Evolutionary conservation across 1,140 invertebrate genomes (phyloP), one percentile per base, ranked within the genome.

Genomic region (Heterodera schachtii): DNA sequence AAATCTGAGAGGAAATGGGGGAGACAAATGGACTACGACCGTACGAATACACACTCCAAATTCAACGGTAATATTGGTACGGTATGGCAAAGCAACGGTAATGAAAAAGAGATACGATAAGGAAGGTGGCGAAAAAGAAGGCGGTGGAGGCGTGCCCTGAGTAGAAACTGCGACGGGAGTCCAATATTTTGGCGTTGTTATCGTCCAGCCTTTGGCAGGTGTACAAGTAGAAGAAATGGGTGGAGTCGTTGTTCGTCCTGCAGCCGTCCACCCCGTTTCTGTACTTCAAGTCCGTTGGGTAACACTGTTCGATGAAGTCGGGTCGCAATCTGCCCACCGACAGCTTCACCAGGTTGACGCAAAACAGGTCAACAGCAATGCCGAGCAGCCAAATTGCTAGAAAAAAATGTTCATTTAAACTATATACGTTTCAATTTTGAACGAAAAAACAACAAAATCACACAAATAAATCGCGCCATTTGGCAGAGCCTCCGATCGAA

Each of bases 71-170:
- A 31, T 31, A 31, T 31, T 31, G 31, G 31, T 31, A 31, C 31
- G 31, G 31, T 31, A 31, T 31, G 31, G 31, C 31, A 31, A 31
- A 31, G 31, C 31, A 31, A 31, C 31, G 31, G 31, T 31, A 52
- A 52, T 52, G 6, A 52, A 52, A 52, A 52, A 52, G 11, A 52
- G 49, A 52, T 66, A 79, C 78, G 31, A 79, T 47, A 43, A 79
- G 57, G 46, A 79, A 79, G 11, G 67, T 67, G 44, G 69, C 69
- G 60, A 79, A 79, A 57, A 70, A 79, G 67, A 79, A 66, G 1
- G 78, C 31, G 41, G 57, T 60, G 46, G 78, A 60, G 6, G 78
- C 66, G 60, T 79, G 78, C 5, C 78, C 78, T 21, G 78, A 79
- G 73, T 71, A 73, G 70, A 79, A 79, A 8, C 44, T 49, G 57